These are phyloP conservation scores for Schlechtendalia chinensis DNA, from an alignment of 1,140 invertebrate genomes.

Conservation along the genomic window DNA sequence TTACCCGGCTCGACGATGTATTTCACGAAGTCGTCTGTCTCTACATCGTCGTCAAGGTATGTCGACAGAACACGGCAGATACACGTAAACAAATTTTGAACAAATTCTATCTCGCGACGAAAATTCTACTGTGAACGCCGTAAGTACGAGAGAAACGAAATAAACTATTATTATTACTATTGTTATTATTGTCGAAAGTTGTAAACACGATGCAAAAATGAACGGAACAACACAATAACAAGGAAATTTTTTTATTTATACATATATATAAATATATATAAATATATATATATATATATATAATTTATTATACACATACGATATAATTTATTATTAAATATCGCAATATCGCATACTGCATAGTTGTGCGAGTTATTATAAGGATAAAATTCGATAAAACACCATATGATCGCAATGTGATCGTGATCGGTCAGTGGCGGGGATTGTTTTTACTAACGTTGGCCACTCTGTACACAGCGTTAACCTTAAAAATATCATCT, in stretches of 20 bases:
- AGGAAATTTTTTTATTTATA: background rate
- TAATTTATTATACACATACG: no score
- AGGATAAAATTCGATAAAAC: constrained; percentile 30
- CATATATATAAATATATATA: background rate
- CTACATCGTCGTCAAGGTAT: background rate
- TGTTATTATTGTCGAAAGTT: no score
- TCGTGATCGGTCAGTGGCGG: background rate
- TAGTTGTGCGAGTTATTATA: no score
- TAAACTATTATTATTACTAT: no score
- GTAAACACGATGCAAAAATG: background rate
- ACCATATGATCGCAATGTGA: background rate
- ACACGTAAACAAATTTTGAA: no score
- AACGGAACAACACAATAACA: background rate
- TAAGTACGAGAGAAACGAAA: background rate
- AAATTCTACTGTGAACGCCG: background rate
- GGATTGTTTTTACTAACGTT: background rate
- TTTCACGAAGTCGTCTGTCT: no score
- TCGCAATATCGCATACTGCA: no score
- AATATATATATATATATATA: background rate
- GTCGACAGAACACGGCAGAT: background rate
- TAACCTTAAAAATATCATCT: no score
- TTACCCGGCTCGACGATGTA: no score
- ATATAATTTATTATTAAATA: no score
- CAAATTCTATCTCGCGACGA: background rate
- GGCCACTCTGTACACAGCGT: background rate